phyloP scores from a whole-genome alignment of 1,140 invertebrate genomes.

The Monomorium pharaonis region DNA sequence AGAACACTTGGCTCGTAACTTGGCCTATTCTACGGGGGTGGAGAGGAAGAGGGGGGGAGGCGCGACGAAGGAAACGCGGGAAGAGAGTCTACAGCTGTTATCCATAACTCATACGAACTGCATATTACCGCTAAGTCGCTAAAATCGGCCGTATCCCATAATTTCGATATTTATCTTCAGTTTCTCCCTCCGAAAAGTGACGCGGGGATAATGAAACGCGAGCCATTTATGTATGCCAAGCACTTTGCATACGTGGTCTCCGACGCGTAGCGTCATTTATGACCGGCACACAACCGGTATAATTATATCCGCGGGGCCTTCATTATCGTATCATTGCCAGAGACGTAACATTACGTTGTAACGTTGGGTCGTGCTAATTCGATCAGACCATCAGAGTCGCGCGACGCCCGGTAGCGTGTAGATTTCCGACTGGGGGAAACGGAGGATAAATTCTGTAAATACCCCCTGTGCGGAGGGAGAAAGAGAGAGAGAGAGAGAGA shows the following conservation, averaged over 20 bases:
- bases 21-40: neutral
- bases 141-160: conserved; percentile 16
- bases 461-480: neutral
- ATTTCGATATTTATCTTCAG: conserved; percentile 31
- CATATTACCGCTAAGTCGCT: neutral
- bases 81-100: conserved; percentile 29
- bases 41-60: too few relatives aligned
- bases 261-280: neutral
- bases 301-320: conserved; percentile 28
- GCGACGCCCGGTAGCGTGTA: neutral
- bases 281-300: neutral
- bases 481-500: too few relatives aligned
- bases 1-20: conserved; percentile 31
- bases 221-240: neutral
- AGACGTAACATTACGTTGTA: neutral
- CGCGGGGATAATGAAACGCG: conserved; percentile 3
- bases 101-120: conserved; percentile 26
- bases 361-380: neutral
- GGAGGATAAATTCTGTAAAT: neutral
- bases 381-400: neutral
- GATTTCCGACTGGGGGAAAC: neutral
- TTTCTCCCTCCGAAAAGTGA: neutral
- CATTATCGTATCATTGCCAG: conserved; percentile 12
- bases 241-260: neutral
- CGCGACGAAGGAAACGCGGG: neutral